phyloP scores from a whole-genome alignment of 2,113 vertebrate species.

The Campylomormyrus tamandua region DNA sequence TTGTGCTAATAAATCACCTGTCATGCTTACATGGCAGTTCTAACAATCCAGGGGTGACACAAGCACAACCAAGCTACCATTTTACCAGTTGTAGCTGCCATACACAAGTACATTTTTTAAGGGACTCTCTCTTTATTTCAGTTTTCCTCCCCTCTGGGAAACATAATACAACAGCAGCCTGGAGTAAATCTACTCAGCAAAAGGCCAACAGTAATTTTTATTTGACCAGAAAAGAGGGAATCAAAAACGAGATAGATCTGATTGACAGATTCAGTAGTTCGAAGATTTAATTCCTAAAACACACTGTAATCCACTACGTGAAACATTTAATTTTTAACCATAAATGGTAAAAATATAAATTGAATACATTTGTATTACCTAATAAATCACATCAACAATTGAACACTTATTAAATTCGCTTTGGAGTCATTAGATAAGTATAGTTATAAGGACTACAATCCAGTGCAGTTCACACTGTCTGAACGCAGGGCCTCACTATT shows the following conservation, averaged over 20 bases:
- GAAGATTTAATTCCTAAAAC: not conserved
- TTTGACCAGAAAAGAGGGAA: not conserved
- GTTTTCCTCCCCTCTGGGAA: not conserved
- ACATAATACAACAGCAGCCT: not conserved
- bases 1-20: not conserved
- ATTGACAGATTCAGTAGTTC: not conserved
- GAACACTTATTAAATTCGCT: not conserved
- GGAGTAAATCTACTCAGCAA: not conserved
- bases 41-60: not conserved
- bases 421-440: not conserved
- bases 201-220: not conserved
- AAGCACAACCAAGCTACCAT: not conserved
- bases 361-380: not conserved
- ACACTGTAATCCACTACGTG: not conserved
- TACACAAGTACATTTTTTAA: not conserved
- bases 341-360: not conserved
- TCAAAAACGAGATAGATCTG: not conserved
- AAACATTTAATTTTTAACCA: not conserved
- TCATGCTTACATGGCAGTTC: not conserved
- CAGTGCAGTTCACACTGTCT: not conserved
- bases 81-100: not conserved
- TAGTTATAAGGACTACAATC: not conserved
- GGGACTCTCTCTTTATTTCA: not conserved
- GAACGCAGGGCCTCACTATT: slow-evolving; percentile 45
- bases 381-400: not conserved